A percentile compares a stretch with the other conserved stretches of the same genome.
Evolutionary conservation across 2,113 vertebrate genomes (phyloP).

Genomic region (Ailuropoda melanoleuca): DNA sequence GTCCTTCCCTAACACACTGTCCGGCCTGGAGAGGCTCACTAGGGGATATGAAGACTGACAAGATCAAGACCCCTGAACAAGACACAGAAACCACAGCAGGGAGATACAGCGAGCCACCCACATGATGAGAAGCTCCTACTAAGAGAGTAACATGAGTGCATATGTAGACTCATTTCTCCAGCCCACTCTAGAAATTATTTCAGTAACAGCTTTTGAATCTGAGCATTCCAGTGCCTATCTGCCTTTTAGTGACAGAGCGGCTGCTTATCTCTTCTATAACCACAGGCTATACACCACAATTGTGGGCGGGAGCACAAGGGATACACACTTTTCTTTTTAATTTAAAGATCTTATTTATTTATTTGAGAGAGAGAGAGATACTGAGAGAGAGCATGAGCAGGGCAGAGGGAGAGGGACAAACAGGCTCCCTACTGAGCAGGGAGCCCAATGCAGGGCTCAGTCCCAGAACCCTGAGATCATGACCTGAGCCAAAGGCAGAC

Average conservation of each 20-base stretch:
- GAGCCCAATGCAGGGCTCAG: no score
- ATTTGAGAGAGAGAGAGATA: no score
- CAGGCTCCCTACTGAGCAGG: background rate
- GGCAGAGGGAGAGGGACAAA: background rate
- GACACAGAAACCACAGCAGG: background rate
- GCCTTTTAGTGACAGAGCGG: background rate
- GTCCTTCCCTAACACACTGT: background rate
- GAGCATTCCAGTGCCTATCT: background rate
- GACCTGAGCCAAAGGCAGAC: no score
- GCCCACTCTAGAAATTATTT: background rate
- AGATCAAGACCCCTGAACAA: background rate
- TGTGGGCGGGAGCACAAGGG: background rate
- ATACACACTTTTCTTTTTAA: background rate
- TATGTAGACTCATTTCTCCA: background rate
- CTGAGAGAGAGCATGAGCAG: background rate
- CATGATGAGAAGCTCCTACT: background rate
- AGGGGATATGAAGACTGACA: background rate
- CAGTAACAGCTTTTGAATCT: background rate
- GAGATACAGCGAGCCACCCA: accelerated
- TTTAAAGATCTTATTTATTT: background rate
- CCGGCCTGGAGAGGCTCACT: background rate
- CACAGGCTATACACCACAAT: background rate
- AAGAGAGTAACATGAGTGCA: background rate
- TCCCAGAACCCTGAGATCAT: no score
- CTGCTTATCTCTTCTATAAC: background rate